Evolutionary conservation across 30 jellyfish, hydroid and myxozoan genomes (phyloP).

Genomic region (Chrysaora quinquecirrha): DNA sequence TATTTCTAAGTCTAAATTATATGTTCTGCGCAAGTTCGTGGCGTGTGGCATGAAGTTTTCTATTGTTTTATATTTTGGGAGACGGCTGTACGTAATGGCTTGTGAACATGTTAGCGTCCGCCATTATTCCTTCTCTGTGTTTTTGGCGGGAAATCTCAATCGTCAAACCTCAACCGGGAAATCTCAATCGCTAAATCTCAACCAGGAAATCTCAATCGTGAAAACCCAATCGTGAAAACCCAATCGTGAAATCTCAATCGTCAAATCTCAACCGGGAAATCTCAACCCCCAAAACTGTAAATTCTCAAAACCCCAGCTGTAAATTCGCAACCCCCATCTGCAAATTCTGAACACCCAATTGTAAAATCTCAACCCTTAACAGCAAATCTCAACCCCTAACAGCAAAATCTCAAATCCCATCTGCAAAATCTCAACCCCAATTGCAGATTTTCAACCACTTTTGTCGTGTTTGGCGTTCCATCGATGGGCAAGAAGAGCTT

Average conservation of each 20-base stretch:
- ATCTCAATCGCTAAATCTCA: slow-evolving; percentile 10
- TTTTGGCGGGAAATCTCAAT: slow-evolving; percentile 13
- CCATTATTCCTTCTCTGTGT: slow-evolving; percentile 12
- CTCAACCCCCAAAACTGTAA: slow-evolving; percentile 2
- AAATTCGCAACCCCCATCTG: background rate
- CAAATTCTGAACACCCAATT: background rate
- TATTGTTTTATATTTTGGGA: too few species aligned
- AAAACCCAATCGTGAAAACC: too few species aligned
- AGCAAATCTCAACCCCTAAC: background rate
- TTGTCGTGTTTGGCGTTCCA: background rate
- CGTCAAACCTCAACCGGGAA: background rate
- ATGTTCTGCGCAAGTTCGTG: too few species aligned
- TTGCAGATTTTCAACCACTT: background rate
- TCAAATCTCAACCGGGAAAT: background rate
- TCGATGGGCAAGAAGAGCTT: too few species aligned
- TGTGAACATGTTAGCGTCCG: slow-evolving; percentile 13
- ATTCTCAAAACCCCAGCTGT: background rate
- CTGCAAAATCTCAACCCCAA: slow-evolving; percentile 2
- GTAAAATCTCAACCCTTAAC: background rate
- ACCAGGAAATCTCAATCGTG: background rate
- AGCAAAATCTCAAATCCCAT: background rate
- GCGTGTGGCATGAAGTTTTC: too few species aligned
- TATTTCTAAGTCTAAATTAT: too few species aligned
- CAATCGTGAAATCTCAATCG: slow-evolving; percentile 8
- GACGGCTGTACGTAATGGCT: too few species aligned